These are phyloP conservation scores for Urophycis tenuis DNA, from an alignment of 2,797 vertebrate species.

Conservation along the genomic window DNA sequence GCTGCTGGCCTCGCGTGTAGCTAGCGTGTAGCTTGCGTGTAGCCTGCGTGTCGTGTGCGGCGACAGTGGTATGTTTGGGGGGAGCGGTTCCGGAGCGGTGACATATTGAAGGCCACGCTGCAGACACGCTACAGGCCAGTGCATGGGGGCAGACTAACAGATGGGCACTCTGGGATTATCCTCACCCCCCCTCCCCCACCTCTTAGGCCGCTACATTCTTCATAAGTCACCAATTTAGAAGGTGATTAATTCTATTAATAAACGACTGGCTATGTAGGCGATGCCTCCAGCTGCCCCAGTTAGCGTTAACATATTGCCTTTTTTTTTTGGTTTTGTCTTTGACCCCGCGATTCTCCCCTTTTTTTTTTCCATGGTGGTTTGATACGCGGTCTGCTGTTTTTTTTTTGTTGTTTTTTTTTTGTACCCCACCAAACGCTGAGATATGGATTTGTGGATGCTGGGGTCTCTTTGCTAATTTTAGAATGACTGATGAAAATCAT, in stretches of 20 bases:
- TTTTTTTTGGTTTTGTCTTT: background rate
- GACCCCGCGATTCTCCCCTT: background rate
- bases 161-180: background rate
- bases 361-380: background rate
- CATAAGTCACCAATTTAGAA: slow-evolving; percentile 2
- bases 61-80: background rate
- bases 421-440: background rate
- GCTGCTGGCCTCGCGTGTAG: too few relatives aligned
- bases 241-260: slow-evolving; percentile 12
- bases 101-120: background rate
- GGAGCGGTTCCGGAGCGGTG: background rate
- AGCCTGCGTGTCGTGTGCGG: background rate
- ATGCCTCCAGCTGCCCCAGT: background rate
- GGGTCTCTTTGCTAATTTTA: background rate
- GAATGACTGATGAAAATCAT: background rate
- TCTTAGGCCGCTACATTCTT: background rate
- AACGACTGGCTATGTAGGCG: background rate
- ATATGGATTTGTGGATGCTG: background rate
- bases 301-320: background rate
- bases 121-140: background rate
- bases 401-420: background rate
- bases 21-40: too few relatives aligned
- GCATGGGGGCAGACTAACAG: slow-evolving; percentile 1
- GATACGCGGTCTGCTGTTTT: background rate
- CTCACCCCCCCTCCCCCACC: background rate